These are phyloP conservation scores for Polypterus bichir DNA, from an alignment of 2,113 vertebrate species.

Conservation along the genomic window DNA sequence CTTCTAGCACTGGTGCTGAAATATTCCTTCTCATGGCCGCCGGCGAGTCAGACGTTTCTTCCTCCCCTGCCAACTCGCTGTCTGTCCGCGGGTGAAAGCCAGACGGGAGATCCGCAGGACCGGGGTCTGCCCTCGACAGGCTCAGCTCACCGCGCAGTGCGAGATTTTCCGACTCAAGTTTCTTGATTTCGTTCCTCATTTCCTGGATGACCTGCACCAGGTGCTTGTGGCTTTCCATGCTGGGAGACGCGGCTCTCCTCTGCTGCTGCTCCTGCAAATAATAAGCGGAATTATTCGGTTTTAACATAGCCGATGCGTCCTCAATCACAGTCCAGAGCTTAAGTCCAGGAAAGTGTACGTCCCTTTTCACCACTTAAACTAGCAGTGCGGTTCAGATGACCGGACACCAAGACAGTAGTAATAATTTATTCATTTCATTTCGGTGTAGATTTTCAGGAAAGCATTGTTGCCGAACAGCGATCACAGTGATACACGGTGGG, in stretches of 20 bases:
- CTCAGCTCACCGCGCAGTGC: slow-evolving; percentile 47
- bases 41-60: not conserved
- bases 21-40: slow-evolving; percentile 29
- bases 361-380: slow-evolving; percentile 53
- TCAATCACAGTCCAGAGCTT: slow-evolving; percentile 39
- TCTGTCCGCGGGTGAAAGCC: too few species aligned
- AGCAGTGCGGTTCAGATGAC: slow-evolving; percentile 41
- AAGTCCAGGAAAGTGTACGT: slow-evolving; percentile 34
- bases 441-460: slow-evolving; percentile 60
- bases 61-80: not conserved
- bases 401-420: slow-evolving; percentile 32
- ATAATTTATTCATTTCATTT: slow-evolving; percentile 74
- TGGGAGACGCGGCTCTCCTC: not conserved
- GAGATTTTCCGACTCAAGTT: slow-evolving; percentile 68
- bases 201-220: slow-evolving; percentile 65
- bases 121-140: slow-evolving; percentile 11
- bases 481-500: too few species aligned
- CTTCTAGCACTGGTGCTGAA: slow-evolving; percentile 29
- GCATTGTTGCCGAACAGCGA: not conserved
- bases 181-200: slow-evolving; percentile 69
- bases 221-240: slow-evolving; percentile 59
- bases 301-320: slow-evolving; percentile 27
- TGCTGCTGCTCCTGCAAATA: slow-evolving; percentile 8
- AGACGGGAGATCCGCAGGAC: not conserved
- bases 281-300: slow-evolving; percentile 19